phyloP scores from a whole-genome alignment of 2,797 vertebrate species.

The Staurois parvus region DNA sequence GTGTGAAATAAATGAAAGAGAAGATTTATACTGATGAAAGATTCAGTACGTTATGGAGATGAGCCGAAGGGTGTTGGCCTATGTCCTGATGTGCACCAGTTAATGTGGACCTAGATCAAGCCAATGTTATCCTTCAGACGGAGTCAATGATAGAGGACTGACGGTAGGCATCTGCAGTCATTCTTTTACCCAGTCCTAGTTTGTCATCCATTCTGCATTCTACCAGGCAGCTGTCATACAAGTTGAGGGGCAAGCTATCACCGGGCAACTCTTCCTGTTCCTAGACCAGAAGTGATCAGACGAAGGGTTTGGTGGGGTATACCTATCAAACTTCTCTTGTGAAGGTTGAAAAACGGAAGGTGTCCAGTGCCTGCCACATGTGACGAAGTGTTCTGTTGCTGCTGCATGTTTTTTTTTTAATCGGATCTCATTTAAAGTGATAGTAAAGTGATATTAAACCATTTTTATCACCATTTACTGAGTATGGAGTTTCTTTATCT shows the following conservation, averaged over 20 bases:
- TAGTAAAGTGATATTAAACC: too few species aligned
- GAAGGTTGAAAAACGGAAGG: too few species aligned
- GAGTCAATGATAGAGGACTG: background rate
- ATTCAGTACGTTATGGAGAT: slow-evolving; percentile 21
- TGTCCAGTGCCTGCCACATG: too few species aligned
- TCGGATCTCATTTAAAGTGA: too few species aligned
- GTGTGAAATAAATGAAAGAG: slow-evolving; percentile 45
- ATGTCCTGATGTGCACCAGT: slow-evolving; percentile 19
- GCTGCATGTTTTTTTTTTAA: too few species aligned
- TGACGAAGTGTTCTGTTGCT: too few species aligned
- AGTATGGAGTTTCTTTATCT: too few species aligned
- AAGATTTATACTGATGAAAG: slow-evolving; percentile 51
- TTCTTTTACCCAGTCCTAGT: background rate
- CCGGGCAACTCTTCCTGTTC: background rate
- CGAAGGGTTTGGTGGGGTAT: too few species aligned
- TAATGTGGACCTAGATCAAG: background rate
- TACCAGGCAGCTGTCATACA: background rate
- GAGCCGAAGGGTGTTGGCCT: background rate
- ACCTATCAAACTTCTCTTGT: too few species aligned
- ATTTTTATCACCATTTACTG: too few species aligned
- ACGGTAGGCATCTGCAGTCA: background rate
- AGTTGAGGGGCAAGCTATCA: background rate
- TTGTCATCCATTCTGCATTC: background rate
- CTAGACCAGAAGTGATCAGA: too few species aligned
- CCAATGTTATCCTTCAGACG: background rate